phyloP scores from a whole-genome alignment of 2,888 invertebrate genomes.

The Melanostoma scalare region DNA sequence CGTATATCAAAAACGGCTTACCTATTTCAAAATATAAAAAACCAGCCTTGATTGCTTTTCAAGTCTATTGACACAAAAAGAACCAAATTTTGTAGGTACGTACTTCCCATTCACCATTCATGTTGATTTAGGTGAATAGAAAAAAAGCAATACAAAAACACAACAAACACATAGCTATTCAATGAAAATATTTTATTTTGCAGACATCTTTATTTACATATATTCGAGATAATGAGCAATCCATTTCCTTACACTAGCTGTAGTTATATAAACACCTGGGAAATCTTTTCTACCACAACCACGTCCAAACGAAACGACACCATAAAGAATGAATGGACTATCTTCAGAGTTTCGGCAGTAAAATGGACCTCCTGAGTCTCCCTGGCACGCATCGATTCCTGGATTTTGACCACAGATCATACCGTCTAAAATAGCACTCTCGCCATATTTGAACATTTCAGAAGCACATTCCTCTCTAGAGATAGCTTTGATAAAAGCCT shows the following conservation, averaged over 20 bases:
- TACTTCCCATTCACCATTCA: too few species aligned
- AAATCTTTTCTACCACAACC: constrained; percentile 82
- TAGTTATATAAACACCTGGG: constrained; percentile 82
- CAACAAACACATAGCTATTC: too few species aligned
- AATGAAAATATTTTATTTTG: too few species aligned
- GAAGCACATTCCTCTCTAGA: not conserved
- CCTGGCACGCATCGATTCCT: constrained; percentile 81
- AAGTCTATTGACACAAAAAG: too few species aligned
- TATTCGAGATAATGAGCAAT: constrained; percentile 64
- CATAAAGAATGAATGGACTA: constrained; percentile 73
- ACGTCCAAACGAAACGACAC: constrained; percentile 82
- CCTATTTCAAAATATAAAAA: too few species aligned
- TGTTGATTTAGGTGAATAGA: too few species aligned
- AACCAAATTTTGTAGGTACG: too few species aligned
- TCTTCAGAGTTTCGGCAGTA: constrained; percentile 73
- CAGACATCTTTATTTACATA: too few species aligned
- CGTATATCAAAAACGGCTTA: too few species aligned
- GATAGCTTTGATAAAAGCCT: not conserved
- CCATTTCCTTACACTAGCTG: constrained; percentile 77
- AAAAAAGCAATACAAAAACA: too few species aligned
- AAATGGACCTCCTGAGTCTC: constrained; percentile 80
- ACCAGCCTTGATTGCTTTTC: too few species aligned
- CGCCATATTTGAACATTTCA: not conserved
- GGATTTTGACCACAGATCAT: constrained; percentile 3
- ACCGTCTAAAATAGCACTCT: not conserved